Percentiles rank a stretch among this genome's conserved stretches.
These are phyloP conservation scores for Aurelia sp. DNA, from an alignment of 30 jellyfish, hydroid and myxozoan species.

Conservation along the genomic window DNA sequence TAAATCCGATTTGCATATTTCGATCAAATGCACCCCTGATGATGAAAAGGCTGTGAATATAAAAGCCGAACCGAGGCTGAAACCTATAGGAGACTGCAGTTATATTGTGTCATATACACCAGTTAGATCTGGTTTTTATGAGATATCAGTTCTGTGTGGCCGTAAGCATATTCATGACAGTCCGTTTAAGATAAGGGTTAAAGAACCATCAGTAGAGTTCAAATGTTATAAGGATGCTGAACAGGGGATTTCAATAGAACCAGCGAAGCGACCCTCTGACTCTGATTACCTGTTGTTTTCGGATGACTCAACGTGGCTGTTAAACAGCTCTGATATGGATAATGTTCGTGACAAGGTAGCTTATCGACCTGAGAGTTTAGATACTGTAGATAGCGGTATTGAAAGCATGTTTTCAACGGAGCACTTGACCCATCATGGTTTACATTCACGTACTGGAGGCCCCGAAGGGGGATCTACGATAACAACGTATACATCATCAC, in stretches of 20 bases:
- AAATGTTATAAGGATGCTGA: conserved; percentile 34
- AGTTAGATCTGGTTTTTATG: conserved; percentile 83
- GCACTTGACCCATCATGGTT: not conserved
- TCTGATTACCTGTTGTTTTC: conserved; percentile 32
- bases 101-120: conserved; percentile 92
- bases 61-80: conserved; percentile 83
- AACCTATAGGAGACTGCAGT: conserved; percentile 81
- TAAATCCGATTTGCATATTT: conserved; percentile 74
- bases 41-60: conserved; percentile 45
- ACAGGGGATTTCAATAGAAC: conserved; percentile 42
- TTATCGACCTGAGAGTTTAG: conserved; percentile 34
- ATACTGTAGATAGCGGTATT: conserved; percentile 54
- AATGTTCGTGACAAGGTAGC: not conserved
- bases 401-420: conserved; percentile 27
- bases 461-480: conserved; percentile 38
- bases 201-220: conserved; percentile 54
- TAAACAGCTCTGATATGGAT: not conserved
- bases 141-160: conserved; percentile 76
- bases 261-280: conserved; percentile 34
- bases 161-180: conserved; percentile 79
- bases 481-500: conserved; percentile 11
- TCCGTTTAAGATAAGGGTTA: conserved; percentile 80
- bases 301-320: not conserved
- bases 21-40: conserved; percentile 91
- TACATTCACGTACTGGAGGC: not conserved